phyloP scores from a whole-genome alignment of 2,797 vertebrate genomes.

The Benthosema pterotum region DNA sequence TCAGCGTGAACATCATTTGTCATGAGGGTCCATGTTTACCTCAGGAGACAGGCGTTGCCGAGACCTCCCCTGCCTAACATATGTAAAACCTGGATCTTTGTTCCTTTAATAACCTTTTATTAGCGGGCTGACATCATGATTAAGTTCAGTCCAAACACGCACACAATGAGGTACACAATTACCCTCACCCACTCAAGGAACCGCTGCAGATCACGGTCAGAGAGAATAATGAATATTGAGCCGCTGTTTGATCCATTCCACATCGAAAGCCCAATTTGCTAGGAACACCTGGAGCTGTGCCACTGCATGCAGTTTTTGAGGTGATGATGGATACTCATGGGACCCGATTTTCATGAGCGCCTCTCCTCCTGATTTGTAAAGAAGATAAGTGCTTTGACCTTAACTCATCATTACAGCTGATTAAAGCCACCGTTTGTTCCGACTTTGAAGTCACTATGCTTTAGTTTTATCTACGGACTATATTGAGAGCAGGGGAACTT shows the following conservation, averaged over 20 bases:
- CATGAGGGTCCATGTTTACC: slow-evolving; percentile 91
- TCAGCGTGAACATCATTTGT: slow-evolving; percentile 97
- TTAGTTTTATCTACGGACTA: slow-evolving; percentile 49
- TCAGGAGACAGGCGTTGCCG: slow-evolving; percentile 89
- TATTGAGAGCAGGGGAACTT: slow-evolving; percentile 49
- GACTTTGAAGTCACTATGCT: slow-evolving; percentile 50
- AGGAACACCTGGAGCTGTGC: slow-evolving; percentile 93
- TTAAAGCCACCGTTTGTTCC: slow-evolving; percentile 72
- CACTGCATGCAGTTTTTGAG: slow-evolving; percentile 84
- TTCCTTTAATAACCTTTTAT: slow-evolving; percentile 99
- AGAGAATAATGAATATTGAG: slow-evolving; percentile 98
- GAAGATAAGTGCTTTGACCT: slow-evolving; percentile 79
- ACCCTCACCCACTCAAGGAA: slow-evolving; percentile 59
- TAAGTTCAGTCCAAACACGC: slow-evolving; percentile 88
- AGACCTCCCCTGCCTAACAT: slow-evolving; percentile 96
- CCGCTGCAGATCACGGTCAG: slow-evolving; percentile 84
- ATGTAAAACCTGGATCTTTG: slow-evolving; percentile 99
- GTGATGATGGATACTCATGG: slow-evolving; percentile 92
- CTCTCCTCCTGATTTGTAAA: slow-evolving; percentile 76
- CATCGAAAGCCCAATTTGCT: slow-evolving; percentile 95
- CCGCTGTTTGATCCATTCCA: slow-evolving; percentile 94
- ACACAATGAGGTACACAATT: slow-evolving; percentile 75
- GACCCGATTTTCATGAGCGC: slow-evolving; percentile 71
- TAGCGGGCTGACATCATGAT: slow-evolving; percentile 98
- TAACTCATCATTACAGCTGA: slow-evolving; percentile 75